Percentiles rank a stretch among this genome's conserved stretches.
These are phyloP conservation scores for Drosophila pseudoobscura DNA, from an alignment of 1,140 invertebrate species.

Conservation along the genomic window DNA sequence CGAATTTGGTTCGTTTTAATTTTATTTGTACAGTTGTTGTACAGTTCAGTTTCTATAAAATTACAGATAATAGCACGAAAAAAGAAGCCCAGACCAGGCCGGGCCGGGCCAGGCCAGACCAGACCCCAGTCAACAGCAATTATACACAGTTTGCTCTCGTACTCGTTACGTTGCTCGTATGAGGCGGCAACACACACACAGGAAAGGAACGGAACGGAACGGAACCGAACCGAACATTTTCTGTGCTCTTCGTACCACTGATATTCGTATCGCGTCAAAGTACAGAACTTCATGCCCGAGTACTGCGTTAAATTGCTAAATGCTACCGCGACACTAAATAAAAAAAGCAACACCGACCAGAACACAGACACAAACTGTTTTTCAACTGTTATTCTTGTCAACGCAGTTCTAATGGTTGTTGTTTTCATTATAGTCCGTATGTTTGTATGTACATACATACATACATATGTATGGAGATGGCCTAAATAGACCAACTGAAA, in stretches of 20 bases:
- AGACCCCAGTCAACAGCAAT: slow-evolving; percentile 34
- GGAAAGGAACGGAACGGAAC: too few species aligned
- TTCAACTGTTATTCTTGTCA: slow-evolving; percentile 64
- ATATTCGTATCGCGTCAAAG: slow-evolving; percentile 72
- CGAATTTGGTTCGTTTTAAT: slow-evolving; percentile 50
- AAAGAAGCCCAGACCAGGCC: slow-evolving; percentile 44
- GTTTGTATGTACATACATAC: slow-evolving; percentile 55
- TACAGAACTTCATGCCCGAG: slow-evolving; percentile 81
- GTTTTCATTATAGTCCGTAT: slow-evolving; percentile 22
- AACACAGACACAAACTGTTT: slow-evolving; percentile 38
- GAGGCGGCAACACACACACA: slow-evolving; percentile 27
- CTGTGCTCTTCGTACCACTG: too few species aligned
- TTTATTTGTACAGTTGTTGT: slow-evolving; percentile 77
- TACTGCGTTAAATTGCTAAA: slow-evolving; percentile 80
- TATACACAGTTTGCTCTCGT: slow-evolving; percentile 48
- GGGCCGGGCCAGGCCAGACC: slow-evolving; percentile 31
- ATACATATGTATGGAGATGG: slow-evolving; percentile 54
- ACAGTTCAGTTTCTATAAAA: slow-evolving; percentile 80
- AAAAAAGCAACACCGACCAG: slow-evolving; percentile 18
- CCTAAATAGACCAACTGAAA: slow-evolving; percentile 75
- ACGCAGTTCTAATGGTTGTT: slow-evolving; percentile 7
- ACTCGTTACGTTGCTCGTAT: slow-evolving; percentile 17
- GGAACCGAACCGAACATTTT: too few species aligned
- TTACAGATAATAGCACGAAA: slow-evolving; percentile 68
- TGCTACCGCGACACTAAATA: slow-evolving; percentile 70